phyloP scores from a whole-genome alignment of 2,797 vertebrate genomes.

The Lycodopsis pacificus region DNA sequence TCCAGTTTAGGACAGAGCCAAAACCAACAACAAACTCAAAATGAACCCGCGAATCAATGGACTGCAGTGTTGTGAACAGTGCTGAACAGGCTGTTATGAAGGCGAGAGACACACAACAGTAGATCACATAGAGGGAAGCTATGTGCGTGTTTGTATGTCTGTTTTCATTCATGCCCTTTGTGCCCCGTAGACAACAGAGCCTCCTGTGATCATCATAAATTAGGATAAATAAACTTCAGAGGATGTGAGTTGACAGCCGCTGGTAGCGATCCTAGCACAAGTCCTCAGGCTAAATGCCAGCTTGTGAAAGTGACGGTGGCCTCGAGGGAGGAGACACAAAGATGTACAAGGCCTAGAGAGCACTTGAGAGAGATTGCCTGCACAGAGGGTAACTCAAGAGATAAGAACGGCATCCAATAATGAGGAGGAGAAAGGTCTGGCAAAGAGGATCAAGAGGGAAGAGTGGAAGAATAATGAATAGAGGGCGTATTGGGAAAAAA shows the following conservation, averaged over 20 bases:
- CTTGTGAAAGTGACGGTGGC: constrained; percentile 51
- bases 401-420: constrained; percentile 64
- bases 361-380: constrained; percentile 60
- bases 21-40: constrained; percentile 64
- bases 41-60: constrained; percentile 75
- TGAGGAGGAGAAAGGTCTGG: constrained; percentile 49
- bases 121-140: constrained; percentile 23
- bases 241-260: constrained; percentile 40
- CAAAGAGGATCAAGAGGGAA: constrained; percentile 12
- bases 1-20: constrained; percentile 68
- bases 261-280: constrained; percentile 38
- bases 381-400: constrained; percentile 50
- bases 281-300: constrained; percentile 62
- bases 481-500: constrained; percentile 38
- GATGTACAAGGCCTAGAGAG: constrained; percentile 52
- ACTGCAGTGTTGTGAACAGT: constrained; percentile 54
- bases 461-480: constrained; percentile 42
- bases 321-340: constrained; percentile 52
- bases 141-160: constrained; percentile 6
- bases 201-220: constrained; percentile 53
- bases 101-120: constrained; percentile 49
- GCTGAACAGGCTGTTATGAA: constrained; percentile 75
- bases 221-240: constrained; percentile 64
- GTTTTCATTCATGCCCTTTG: constrained; percentile 41
- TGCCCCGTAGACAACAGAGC: constrained; percentile 29